Evolutionary conservation across 2,113 vertebrate genomes (phyloP), one percentile per base, ranked within the genome.

Genomic region (Hemibagrus wyckioides): DNA sequence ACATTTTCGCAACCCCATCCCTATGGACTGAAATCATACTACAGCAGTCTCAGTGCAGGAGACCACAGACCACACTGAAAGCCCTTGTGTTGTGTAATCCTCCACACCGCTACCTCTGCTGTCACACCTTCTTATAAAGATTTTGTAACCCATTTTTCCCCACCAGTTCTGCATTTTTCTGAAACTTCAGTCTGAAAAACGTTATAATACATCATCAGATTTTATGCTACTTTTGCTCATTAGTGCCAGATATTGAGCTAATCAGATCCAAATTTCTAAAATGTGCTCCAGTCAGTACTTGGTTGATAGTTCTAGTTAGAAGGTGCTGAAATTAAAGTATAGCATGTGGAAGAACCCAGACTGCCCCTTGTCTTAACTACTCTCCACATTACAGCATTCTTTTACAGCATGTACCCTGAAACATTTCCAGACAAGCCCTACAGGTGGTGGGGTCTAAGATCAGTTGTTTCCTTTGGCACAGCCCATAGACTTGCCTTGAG

Each of bases 401-500:
- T 71, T 80, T 36, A 81, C 75, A 89, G 23, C 6, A 10, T 48
- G 73, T 71, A 84, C 71, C 71, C 39, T 15, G 30, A 56, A 69
- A 77, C 50, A 61, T 15, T 39, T 41, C n/a, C 61, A 84, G 61
- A 63, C 56, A 33, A 15, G 15, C 17, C 14, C 4, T 3, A 52
- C 36, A 67, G 15, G 14, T n/a, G 30, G 15, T 7, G 30, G 14
- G 50, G 21, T 73, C 36, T 25, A 73, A 25, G 21, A 44, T 59
- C 54, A 61, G 11, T 28, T 30, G 30, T 52, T 73, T 69, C 56
- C 57, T 54, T 73, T 41, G 65, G 28, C 17, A 52, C 39, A 19
- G 33, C 82, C 84, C 84, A 52, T 17, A 87, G n/a, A 71, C 83
- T 39, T 82, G 39, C 28, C 41, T 80, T 33, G 83, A 44, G 75